These are phyloP conservation scores for Blastomussa wellsi DNA, from an alignment of 92 coral and sea anemone species.

Conservation along the genomic window DNA sequence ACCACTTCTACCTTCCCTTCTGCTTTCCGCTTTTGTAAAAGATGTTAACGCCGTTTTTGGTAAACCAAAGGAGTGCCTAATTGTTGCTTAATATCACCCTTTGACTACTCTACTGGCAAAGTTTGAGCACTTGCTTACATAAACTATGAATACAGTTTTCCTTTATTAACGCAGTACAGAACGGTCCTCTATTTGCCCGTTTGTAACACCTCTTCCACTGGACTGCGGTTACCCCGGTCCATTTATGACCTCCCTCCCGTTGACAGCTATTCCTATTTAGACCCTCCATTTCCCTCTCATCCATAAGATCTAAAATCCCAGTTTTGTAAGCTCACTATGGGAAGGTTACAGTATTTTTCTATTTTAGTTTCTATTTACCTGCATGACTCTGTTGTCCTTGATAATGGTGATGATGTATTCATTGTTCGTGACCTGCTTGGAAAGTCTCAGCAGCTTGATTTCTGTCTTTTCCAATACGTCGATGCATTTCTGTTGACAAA, in stretches of 20 bases:
- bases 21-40: background rate
- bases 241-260: background rate
- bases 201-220: background rate
- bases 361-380: constrained; percentile 26
- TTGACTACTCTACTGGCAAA: too few relatives aligned
- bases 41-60: too few relatives aligned
- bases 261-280: background rate
- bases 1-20: background rate
- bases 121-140: too few relatives aligned
- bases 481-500: constrained; percentile 67
- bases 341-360: background rate
- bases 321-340: background rate
- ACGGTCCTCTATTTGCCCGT: background rate
- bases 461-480: constrained; percentile 89
- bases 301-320: too few relatives aligned
- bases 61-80: too few relatives aligned
- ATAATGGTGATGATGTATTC: constrained; percentile 89
- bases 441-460: constrained; percentile 78
- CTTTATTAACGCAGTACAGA: background rate
- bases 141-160: too few relatives aligned
- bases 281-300: background rate
- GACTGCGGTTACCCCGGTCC: background rate
- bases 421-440: constrained; percentile 85
- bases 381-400: constrained; percentile 90
- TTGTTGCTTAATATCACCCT: too few relatives aligned